Evolutionary conservation across 2,113 vertebrate species (phyloP).

Genomic region (Piaya cayana): DNA sequence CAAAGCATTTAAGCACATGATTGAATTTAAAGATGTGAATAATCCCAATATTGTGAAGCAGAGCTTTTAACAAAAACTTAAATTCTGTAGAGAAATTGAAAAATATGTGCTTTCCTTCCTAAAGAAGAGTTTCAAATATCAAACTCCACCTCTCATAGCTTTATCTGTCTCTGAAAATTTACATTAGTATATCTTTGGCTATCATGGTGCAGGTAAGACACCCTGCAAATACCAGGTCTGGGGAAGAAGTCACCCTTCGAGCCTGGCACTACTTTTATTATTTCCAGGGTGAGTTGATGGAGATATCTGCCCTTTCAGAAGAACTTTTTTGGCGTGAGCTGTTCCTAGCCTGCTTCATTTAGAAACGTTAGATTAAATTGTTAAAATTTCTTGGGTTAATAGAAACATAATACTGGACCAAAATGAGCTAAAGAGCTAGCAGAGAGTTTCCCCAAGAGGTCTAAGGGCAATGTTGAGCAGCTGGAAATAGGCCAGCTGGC

Average conservation of each 20-base stretch:
- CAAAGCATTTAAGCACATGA: constrained; percentile 36
- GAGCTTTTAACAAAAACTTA: neutral
- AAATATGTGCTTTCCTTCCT: neutral
- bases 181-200: neutral
- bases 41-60: constrained; percentile 26
- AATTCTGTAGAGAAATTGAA: neutral
- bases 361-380: neutral
- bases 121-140: neutral
- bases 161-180: neutral
- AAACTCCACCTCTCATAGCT: neutral
- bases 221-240: neutral
- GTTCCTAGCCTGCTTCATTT: constrained; percentile 20
- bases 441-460: constrained; percentile 18
- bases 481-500: constrained; percentile 16
- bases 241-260: neutral
- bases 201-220: neutral
- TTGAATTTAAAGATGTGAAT: constrained; percentile 16
- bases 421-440: neutral
- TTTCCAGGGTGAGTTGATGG: neutral
- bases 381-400: neutral
- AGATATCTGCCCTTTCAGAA: neutral
- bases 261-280: neutral
- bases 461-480: neutral
- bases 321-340: neutral
- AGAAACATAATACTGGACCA: neutral